Evolutionary conservation across 2,113 vertebrate species (phyloP).

Genomic region (Leucopsar rothschildi): DNA sequence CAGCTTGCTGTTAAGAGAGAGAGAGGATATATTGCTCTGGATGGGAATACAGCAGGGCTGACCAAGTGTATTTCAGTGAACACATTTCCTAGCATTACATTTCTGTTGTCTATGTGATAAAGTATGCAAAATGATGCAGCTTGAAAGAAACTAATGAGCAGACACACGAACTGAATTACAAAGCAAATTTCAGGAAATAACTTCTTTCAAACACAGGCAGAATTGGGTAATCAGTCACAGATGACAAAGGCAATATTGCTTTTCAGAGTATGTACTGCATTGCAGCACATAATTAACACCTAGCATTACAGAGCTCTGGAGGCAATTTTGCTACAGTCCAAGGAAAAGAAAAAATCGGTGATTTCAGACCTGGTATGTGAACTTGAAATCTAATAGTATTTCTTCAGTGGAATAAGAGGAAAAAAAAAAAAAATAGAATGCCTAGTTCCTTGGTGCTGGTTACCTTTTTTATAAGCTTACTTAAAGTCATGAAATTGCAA

Average conservation of each 20-base stretch:
- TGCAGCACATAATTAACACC: conserved; percentile 49
- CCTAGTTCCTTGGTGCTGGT: not conserved
- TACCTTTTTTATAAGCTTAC: not conserved
- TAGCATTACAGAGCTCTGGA: not conserved
- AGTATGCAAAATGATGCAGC: conserved; percentile 26
- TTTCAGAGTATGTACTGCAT: conserved; percentile 14
- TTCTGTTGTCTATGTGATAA: conserved; percentile 17
- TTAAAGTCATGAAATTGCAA: not conserved
- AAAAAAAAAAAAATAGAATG: not conserved
- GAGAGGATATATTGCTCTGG: accelerated
- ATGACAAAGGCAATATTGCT: conserved; percentile 36
- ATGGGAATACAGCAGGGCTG: not conserved
- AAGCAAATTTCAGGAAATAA: conserved; percentile 48
- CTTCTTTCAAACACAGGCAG: not conserved
- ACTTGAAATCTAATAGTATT: not conserved
- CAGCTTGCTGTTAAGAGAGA: not conserved
- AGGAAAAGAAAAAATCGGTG: not conserved
- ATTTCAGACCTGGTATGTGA: not conserved
- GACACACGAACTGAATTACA: not conserved
- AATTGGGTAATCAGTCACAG: conserved; percentile 51
- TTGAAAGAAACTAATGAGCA: conserved; percentile 43
- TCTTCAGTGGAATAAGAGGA: not conserved
- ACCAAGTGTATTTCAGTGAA: not conserved
- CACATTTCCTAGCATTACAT: not conserved
- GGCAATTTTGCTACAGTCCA: conserved; percentile 11